Conservation (phyloP, 2,113 vertebrate genomes). For the Picathartes gymnocephalus region DNA sequence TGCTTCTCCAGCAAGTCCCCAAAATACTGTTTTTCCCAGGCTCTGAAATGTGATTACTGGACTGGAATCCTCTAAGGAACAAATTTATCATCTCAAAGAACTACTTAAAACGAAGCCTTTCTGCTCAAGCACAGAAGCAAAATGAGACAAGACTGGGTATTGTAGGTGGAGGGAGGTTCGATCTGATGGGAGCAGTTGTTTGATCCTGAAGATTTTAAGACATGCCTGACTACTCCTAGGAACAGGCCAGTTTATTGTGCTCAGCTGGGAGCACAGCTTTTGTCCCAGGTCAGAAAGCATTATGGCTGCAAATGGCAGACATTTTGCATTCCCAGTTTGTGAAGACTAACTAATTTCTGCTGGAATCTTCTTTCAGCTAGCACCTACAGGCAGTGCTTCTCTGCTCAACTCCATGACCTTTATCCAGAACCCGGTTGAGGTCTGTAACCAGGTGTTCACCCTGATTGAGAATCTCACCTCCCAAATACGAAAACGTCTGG, state of each 20-base stretch:
- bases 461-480: constrained; percentile 93
- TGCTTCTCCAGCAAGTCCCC: neutral
- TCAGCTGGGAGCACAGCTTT: neutral
- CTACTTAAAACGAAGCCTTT: neutral
- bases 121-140: neutral
- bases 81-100: neutral
- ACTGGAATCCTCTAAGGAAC: neutral
- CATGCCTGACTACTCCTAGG: neutral
- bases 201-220: neutral
- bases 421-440: constrained; percentile 90
- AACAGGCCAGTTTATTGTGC: neutral
- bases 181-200: neutral
- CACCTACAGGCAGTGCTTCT: constrained; percentile 85
- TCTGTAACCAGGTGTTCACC: constrained; percentile 87
- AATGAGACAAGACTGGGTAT: neutral
- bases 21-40: neutral
- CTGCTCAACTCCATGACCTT: constrained; percentile 89
- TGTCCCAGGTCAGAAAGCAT: neutral
- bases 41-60: neutral
- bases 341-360: neutral
- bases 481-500: constrained; percentile 88
- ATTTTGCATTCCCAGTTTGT: neutral
- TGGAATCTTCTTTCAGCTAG: constrained; percentile 75
- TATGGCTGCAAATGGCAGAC: neutral
- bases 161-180: neutral